Conservation (phyloP, 1,140 invertebrate species). For the Homarus americanus region DNA sequence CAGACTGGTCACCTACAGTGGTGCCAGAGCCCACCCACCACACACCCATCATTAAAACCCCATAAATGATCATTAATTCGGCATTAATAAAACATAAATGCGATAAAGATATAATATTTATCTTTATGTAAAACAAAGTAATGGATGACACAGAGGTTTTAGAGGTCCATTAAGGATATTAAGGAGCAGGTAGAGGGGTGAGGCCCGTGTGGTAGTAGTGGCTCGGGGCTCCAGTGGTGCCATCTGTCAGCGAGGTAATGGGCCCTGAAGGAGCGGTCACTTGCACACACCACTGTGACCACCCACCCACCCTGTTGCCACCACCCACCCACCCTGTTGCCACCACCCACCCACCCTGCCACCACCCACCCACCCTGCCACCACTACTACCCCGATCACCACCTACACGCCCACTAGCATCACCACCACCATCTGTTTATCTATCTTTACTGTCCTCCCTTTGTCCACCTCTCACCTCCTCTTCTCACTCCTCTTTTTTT, state of each 20-base stretch:
- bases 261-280: constrained; percentile 67
- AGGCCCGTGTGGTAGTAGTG: constrained; percentile 49
- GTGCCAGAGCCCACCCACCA: constrained; percentile 34
- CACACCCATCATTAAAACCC: not conserved
- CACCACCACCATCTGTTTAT: not conserved
- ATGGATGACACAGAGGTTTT: too few relatives aligned
- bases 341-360: not conserved
- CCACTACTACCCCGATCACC: not conserved
- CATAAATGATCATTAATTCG: not conserved
- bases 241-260: constrained; percentile 70
- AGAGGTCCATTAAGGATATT: constrained; percentile 45
- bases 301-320: constrained; percentile 57
- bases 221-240: constrained; percentile 62
- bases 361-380: not conserved
- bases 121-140: too few relatives aligned
- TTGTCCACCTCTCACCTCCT: not conserved
- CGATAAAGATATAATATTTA: too few relatives aligned
- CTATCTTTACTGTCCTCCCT: not conserved
- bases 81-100: too few relatives aligned
- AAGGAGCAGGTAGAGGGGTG: constrained; percentile 24
- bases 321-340: not conserved
- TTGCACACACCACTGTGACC: constrained; percentile 71
- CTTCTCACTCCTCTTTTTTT: too few relatives aligned
- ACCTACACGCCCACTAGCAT: not conserved
- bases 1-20: constrained; percentile 42